phyloP scores from a whole-genome alignment of 2,797 vertebrate species.

The Danio kyathit region DNA sequence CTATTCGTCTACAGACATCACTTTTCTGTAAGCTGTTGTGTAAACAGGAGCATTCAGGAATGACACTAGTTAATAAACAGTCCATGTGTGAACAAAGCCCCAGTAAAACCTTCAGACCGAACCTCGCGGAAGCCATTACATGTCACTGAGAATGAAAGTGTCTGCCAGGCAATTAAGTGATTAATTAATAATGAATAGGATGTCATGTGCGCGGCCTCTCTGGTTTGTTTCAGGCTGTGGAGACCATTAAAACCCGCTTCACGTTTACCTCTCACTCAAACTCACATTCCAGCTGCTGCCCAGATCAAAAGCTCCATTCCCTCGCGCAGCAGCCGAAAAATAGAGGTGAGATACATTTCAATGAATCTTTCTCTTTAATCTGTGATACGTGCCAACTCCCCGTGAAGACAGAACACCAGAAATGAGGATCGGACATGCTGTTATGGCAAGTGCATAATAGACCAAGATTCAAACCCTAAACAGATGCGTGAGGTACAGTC shows the following conservation, averaged over 20 bases:
- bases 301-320: slow-evolving; percentile 56
- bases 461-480: neutral
- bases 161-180: slow-evolving; percentile 46
- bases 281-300: slow-evolving; percentile 41
- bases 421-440: slow-evolving; percentile 16
- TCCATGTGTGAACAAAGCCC: neutral
- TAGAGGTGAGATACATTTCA: slow-evolving; percentile 52
- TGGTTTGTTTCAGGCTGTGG: slow-evolving; percentile 26
- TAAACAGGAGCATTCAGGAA: neutral
- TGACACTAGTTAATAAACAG: neutral
- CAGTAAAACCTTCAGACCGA: neutral
- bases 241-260: slow-evolving; percentile 44
- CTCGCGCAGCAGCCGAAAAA: slow-evolving; percentile 49
- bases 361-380: slow-evolving; percentile 64
- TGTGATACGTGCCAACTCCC: slow-evolving; percentile 27
- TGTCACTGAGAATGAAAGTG: slow-evolving; percentile 34
- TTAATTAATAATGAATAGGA: slow-evolving; percentile 54
- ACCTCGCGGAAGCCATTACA: neutral
- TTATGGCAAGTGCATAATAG: slow-evolving; percentile 11
- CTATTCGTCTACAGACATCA: neutral
- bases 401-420: slow-evolving; percentile 29
- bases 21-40: neutral
- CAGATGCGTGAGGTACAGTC: slow-evolving; percentile 1
- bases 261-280: slow-evolving; percentile 30
- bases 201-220: slow-evolving; percentile 27